A percentile compares a stretch with the other conserved stretches of the same genome.
These are phyloP conservation scores for Microchirus variegatus DNA, from an alignment of 2,797 vertebrate genomes.

Conservation along the genomic window DNA sequence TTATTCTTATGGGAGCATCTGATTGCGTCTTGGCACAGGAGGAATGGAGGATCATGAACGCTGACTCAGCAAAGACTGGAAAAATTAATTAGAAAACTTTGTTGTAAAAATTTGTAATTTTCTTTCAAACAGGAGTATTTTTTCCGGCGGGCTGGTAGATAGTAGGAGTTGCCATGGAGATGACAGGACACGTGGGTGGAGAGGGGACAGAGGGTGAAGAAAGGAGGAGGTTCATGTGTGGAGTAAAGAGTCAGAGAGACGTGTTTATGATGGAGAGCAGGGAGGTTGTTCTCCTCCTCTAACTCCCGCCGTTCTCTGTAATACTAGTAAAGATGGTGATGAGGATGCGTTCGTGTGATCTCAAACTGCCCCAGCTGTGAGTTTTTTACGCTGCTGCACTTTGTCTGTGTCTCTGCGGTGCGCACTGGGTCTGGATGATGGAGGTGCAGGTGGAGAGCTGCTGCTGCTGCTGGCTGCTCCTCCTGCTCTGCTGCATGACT, in stretches of 20 bases:
- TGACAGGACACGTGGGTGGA: conserved; percentile 44
- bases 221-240: neutral
- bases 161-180: conserved; percentile 69
- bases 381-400: neutral
- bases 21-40: too few species aligned
- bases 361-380: neutral
- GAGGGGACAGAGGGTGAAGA: conserved; percentile 46
- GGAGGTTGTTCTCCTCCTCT: neutral
- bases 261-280: conserved; percentile 43
- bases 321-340: too few species aligned
- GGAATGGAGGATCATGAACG: too few species aligned
- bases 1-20: too few species aligned
- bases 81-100: too few species aligned
- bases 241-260: too few species aligned
- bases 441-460: conserved; percentile 42
- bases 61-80: too few species aligned
- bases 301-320: too few species aligned
- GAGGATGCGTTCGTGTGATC: too few species aligned
- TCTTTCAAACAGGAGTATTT: too few species aligned
- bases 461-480: conserved; percentile 47
- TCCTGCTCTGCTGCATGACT: conserved; percentile 56
- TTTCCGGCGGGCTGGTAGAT: too few species aligned
- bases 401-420: conserved; percentile 15
- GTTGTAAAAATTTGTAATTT: too few species aligned
- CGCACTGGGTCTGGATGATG: conserved; percentile 44